phyloP scores from a whole-genome alignment of 2,797 vertebrate genomes.

The Chaenodraco wilsoni region DNA sequence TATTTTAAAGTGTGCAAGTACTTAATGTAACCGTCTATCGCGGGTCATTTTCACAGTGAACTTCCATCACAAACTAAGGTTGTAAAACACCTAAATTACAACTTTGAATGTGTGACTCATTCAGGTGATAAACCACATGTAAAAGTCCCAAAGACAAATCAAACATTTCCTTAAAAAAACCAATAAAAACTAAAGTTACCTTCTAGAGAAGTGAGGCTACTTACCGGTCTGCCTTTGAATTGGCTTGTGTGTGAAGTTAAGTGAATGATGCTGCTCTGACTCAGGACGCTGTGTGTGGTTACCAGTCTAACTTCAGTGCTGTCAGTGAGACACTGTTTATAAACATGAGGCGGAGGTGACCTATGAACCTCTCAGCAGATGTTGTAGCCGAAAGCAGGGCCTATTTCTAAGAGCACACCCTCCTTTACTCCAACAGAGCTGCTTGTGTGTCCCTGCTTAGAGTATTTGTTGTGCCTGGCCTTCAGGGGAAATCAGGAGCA shows the following conservation, averaged over 20 bases:
- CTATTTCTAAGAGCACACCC: slow-evolving; percentile 69
- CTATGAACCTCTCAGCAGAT: slow-evolving; percentile 82
- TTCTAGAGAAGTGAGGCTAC: slow-evolving; percentile 37
- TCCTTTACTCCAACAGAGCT: slow-evolving; percentile 49
- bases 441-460: slow-evolving; percentile 68
- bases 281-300: slow-evolving; percentile 58
- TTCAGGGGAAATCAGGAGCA: slow-evolving; percentile 40
- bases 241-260: slow-evolving; percentile 53
- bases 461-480: slow-evolving; percentile 67
- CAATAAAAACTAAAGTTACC: neutral
- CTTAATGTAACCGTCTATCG: neutral
- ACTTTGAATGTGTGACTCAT: slow-evolving; percentile 1
- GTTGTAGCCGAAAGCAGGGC: slow-evolving; percentile 54
- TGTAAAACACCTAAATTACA: neutral
- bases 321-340: slow-evolving; percentile 77
- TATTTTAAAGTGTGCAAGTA: neutral
- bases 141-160: neutral
- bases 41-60: neutral
- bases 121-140: slow-evolving; percentile 3
- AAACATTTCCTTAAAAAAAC: neutral
- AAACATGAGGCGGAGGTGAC: slow-evolving; percentile 80
- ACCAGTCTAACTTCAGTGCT: slow-evolving; percentile 58
- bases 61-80: neutral
- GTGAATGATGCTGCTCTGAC: slow-evolving; percentile 32
- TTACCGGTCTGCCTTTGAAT: slow-evolving; percentile 67